These are phyloP conservation scores for Phymatocera aterrima DNA, from an alignment of 2,888 invertebrate species.

Conservation along the genomic window DNA sequence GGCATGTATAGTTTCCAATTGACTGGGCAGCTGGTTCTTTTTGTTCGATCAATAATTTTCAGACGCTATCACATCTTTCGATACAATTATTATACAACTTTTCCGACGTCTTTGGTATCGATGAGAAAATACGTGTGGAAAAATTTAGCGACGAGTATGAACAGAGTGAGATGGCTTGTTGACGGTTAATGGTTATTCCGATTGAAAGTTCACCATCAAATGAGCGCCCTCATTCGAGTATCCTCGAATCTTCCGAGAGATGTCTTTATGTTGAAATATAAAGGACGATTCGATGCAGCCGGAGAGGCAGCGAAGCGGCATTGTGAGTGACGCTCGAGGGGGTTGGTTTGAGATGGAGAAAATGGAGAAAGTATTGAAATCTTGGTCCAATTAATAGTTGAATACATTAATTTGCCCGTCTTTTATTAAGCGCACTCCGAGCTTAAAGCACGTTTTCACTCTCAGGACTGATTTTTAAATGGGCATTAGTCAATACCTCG, in stretches of 20 bases:
- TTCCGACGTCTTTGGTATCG: background rate
- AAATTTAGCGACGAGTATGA: background rate
- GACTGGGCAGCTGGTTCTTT: background rate
- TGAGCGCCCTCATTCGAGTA: background rate
- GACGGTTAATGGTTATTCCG: conserved; percentile 4
- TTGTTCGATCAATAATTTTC: background rate
- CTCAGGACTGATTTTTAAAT: background rate
- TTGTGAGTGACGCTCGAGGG: background rate
- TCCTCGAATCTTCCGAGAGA: background rate
- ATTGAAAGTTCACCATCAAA: conserved; percentile 14
- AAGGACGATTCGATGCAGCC: conserved; percentile 5
- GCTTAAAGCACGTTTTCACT: background rate
- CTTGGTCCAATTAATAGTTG: conserved; percentile 46
- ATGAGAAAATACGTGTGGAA: background rate
- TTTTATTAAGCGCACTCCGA: conserved; percentile 19
- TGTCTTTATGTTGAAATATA: conserved; percentile 14
- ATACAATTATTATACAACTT: background rate
- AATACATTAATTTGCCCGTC: conserved; percentile 45
- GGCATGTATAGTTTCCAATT: background rate
- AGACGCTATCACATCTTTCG: conserved; percentile 8
- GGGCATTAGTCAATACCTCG: conserved; percentile 3
- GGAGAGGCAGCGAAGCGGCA: background rate
- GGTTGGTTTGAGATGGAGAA: background rate
- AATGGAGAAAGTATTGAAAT: conserved; percentile 30
- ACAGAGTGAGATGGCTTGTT: conserved; percentile 1